phyloP scores from a whole-genome alignment of 1,140 invertebrate species.

The Camponotus floridanus region DNA sequence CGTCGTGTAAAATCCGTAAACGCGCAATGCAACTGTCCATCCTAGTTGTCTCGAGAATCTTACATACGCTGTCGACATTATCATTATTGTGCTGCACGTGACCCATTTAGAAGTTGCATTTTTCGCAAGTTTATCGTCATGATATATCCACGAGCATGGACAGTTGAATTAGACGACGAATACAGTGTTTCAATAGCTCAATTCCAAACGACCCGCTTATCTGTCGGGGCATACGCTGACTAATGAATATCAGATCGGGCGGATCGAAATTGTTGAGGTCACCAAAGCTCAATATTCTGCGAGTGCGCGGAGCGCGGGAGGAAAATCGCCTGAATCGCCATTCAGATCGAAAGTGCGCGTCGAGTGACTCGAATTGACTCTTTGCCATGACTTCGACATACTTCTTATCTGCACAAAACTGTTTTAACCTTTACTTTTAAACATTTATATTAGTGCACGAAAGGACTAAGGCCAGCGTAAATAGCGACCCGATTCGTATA shows the following conservation, averaged over 20 bases:
- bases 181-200: slow-evolving; percentile 32
- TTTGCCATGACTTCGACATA: slow-evolving; percentile 72
- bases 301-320: neutral
- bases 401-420: slow-evolving; percentile 77
- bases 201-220: slow-evolving; percentile 66
- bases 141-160: slow-evolving; percentile 27
- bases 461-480: slow-evolving; percentile 80
- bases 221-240: slow-evolving; percentile 36
- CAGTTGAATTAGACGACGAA: slow-evolving; percentile 1
- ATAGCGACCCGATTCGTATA: slow-evolving; percentile 74
- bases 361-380: slow-evolving; percentile 75
- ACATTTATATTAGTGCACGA: slow-evolving; percentile 71
- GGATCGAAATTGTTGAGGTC: slow-evolving; percentile 57
- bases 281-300: slow-evolving; percentile 8
- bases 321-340: slow-evolving; percentile 37
- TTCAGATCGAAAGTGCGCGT: slow-evolving; percentile 52
- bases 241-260: slow-evolving; percentile 57
- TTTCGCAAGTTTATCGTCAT: slow-evolving; percentile 64
- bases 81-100: slow-evolving; percentile 74
- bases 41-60: slow-evolving; percentile 14
- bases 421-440: slow-evolving; percentile 79
- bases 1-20: slow-evolving; percentile 12
- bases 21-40: neutral
- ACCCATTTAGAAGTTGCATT: slow-evolving; percentile 76
- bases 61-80: slow-evolving; percentile 47